Evolutionary conservation across 2,888 invertebrate genomes (phyloP), one percentile per base, ranked within the genome.

Genomic region (Campoletis raptor): DNA sequence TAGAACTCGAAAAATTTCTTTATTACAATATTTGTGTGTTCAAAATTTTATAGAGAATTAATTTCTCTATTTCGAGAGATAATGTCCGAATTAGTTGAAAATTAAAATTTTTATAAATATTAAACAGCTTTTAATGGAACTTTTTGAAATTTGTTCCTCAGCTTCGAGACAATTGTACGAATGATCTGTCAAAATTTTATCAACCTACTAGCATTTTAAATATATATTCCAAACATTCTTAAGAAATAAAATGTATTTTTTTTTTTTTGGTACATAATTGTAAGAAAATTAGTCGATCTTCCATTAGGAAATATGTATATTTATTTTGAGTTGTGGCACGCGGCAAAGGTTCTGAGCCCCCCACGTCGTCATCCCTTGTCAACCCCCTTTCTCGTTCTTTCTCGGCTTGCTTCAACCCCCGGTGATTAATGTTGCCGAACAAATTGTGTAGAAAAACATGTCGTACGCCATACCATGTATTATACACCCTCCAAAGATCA

Each of bases 381-480:
- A 81, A 70, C 74, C 80, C 76, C 64, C 66, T 54, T 82, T 88
- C 80, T 57, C 74, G 24, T 45, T 72, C 83, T 82, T 67, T 66
- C 77, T 76, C 80, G 80, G 57, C 81, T 69, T 78, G 57, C 81
- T 84, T 67, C 81, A 80, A 78, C 86, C 80, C 91, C 88, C 90
- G 91, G 94, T 95, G 95, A 95, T 95, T 95, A 94, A 95, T 95
- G 95, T 94, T 93, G 93, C 94, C 93, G 94, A 94, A 94, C 94
- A 95, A 95, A 95, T 95, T 95, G 95, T 94, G 94, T 94, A 94
- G 95, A 95, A 95, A 95, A 95, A 95, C 94, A 95, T 94, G 94
- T 94, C 93, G 93, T 93, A 93, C 93, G 91, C 93, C 76, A 69
- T 69, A 52, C 66, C 66, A 69, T 73, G 73, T 66, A 66, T 42